Conservation (phyloP, 2,797 vertebrate genomes). For the Neosilurus hyrtlii region DNA sequence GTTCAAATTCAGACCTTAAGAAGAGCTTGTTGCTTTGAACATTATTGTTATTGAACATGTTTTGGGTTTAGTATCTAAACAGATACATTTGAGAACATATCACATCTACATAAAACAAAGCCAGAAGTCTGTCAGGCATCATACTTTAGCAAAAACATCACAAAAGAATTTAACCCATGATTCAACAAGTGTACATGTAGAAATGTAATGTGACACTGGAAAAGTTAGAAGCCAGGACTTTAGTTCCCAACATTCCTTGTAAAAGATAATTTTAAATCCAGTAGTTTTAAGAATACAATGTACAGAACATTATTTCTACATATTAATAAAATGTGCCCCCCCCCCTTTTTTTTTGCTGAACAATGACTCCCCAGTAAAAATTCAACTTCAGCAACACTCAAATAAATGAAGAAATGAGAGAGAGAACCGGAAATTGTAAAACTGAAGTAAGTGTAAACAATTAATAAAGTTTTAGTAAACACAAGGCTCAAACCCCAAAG, state of each 20-base stretch:
- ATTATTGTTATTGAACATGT: background rate
- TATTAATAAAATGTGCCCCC: background rate
- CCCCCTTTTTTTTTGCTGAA: background rate
- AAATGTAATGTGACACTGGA: conserved; percentile 2
- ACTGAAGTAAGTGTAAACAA: background rate
- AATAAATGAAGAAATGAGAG: background rate
- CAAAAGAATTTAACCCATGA: background rate
- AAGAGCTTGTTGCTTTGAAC: conserved; percentile 1
- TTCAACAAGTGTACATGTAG: background rate
- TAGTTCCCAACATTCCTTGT: background rate
- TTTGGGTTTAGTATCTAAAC: conserved; percentile 1
- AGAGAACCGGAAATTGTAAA: background rate
- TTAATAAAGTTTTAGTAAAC: conserved; percentile 10
- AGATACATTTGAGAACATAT: conserved; percentile 12
- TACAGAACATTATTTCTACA: conserved; percentile 2
- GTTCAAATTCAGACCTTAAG: background rate
- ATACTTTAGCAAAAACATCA: background rate
- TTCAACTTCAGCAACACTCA: background rate
- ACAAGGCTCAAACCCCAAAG: conserved; percentile 2
- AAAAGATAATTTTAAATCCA: conserved; percentile 1
- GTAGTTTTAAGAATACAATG: background rate
- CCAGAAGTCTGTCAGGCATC: background rate
- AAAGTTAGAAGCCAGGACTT: background rate
- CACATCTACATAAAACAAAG: background rate
- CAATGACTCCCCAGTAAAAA: background rate